Conservation (phyloP, 2,797 vertebrate genomes). For the Erpetoichthys calabaricus region DNA sequence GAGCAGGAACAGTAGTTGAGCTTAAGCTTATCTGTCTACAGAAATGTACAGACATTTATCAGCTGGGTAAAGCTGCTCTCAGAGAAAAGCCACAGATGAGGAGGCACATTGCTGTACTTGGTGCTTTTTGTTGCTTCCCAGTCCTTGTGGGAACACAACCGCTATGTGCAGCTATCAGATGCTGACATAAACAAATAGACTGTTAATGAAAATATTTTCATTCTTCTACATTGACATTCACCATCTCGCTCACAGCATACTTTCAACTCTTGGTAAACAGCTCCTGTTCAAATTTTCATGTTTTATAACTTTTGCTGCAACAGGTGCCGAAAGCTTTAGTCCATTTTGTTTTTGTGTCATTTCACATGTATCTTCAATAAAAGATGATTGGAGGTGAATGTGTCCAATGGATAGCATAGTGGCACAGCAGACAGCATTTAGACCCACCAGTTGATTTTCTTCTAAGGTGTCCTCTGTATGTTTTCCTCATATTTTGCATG, state of each 20-base stretch:
- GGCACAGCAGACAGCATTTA: too few species aligned
- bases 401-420: too few species aligned
- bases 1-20: too few species aligned
- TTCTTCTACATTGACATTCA: constrained; percentile 57
- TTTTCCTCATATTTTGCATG: too few species aligned
- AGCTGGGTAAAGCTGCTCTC: too few species aligned
- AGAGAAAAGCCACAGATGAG: too few species aligned
- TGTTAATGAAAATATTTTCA: constrained; percentile 81
- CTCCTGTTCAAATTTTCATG: constrained; percentile 55
- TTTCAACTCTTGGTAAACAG: constrained; percentile 60
- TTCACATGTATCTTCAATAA: too few species aligned
- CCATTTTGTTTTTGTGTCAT: constrained; percentile 3
- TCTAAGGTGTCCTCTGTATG: too few species aligned
- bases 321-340: constrained; percentile 38
- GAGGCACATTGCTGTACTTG: not conserved
- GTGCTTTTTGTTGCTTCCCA: constrained; percentile 22
- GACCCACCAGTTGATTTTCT: too few species aligned
- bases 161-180: constrained; percentile 57
- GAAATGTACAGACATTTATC: too few species aligned
- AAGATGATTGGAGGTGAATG: too few species aligned
- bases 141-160: constrained; percentile 61
- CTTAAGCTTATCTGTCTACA: too few species aligned
- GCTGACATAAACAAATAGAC: constrained; percentile 72
- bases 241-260: constrained; percentile 46
- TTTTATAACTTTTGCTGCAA: constrained; percentile 24